Conservation (phyloP, 1,140 invertebrate genomes). For the Pogonus chalceus region DNA sequence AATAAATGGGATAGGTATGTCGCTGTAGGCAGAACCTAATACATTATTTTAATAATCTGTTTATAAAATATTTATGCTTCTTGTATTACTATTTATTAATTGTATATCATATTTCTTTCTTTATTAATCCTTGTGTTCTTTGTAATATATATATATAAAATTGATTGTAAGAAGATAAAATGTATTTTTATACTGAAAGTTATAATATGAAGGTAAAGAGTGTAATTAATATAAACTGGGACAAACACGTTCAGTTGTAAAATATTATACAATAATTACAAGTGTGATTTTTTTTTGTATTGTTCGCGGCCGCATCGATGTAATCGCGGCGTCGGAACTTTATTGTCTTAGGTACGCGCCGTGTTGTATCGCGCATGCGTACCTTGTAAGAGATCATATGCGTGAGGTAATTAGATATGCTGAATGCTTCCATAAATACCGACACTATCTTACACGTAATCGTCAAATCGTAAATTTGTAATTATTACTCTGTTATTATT, state of each 20-base stretch:
- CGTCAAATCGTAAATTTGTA: conserved; percentile 6
- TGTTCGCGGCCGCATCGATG: neutral
- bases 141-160: no score
- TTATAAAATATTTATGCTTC: no score
- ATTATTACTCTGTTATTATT: conserved; percentile 1
- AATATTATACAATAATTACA: conserved; percentile 7
- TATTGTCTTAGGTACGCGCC: neutral
- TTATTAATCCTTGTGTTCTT: no score
- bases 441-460: conserved; percentile 1
- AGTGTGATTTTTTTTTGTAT: neutral
- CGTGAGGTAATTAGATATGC: conserved; percentile 3
- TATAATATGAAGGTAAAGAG: neutral
- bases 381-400: no score
- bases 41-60: no score
- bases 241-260: conserved; percentile 3
- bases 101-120: no score
- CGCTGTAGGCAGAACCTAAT: no score
- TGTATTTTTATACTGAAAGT: no score
- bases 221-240: conserved; percentile 2
- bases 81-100: no score
- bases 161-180: no score
- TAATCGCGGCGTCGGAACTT: conserved; percentile 2
- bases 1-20: no score
- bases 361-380: neutral
- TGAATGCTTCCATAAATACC: conserved; percentile 3